Conservation (phyloP, 2,797 vertebrate species). For the Galago senegalensis region DNA sequence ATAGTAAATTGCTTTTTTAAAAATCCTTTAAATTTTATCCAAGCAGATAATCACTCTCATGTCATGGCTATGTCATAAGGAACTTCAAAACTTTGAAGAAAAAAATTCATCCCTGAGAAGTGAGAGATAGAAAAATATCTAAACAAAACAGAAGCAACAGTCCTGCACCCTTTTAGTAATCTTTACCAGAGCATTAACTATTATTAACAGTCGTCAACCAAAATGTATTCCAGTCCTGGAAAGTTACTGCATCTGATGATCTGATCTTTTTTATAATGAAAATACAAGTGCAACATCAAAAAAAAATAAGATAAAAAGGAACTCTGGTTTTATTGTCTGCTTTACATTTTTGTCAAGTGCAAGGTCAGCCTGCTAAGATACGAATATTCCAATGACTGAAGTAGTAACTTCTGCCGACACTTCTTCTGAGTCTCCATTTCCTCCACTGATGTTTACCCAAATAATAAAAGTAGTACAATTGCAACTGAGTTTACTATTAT, state of each 20-base stretch:
- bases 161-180: constrained; percentile 55
- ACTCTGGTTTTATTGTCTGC: constrained; percentile 85
- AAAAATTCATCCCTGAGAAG: constrained; percentile 80
- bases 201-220: constrained; percentile 75
- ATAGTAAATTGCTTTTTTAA: constrained; percentile 38
- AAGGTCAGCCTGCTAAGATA: constrained; percentile 74
- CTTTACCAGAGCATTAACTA: constrained; percentile 7
- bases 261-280: constrained; percentile 81
- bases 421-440: constrained; percentile 79
- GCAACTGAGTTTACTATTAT: constrained; percentile 95
- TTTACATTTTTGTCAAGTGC: constrained; percentile 80
- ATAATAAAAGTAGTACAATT: constrained; percentile 95
- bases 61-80: constrained; percentile 54
- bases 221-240: constrained; percentile 69
- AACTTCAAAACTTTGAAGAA: constrained; percentile 68
- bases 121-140: constrained; percentile 66
- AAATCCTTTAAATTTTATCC: constrained; percentile 67
- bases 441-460: constrained; percentile 91
- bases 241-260: constrained; percentile 66
- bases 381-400: constrained; percentile 79
- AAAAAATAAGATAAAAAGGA: constrained; percentile 85
- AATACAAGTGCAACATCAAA: constrained; percentile 76
- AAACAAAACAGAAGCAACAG: not conserved
- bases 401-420: constrained; percentile 58
- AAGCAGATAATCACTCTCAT: constrained; percentile 43